Conservation (phyloP, 2,888 invertebrate genomes). For the Choristoneura rosaceana region DNA sequence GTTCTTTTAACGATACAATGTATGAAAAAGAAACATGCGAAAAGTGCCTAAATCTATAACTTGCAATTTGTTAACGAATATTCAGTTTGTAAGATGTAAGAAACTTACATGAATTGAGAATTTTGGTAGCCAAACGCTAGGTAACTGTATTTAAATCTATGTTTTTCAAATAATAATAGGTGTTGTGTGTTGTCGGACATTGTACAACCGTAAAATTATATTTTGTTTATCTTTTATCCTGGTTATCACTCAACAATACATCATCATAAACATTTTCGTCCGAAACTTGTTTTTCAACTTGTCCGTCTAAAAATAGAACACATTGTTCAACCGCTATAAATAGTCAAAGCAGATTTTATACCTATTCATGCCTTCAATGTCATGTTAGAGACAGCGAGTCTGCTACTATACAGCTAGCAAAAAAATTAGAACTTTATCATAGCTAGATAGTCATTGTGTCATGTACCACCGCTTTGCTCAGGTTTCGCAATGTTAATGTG, state of each 20-base stretch:
- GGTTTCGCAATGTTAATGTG: background rate
- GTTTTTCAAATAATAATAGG: too few species aligned
- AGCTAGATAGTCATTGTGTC: background rate
- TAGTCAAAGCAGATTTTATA: constrained; percentile 3
- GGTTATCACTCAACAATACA: constrained; percentile 6
- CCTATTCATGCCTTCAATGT: constrained; percentile 4
- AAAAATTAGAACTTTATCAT: background rate
- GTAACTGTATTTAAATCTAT: too few species aligned
- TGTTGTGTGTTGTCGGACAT: too few species aligned
- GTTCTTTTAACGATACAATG: too few species aligned
- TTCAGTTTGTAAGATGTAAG: too few species aligned
- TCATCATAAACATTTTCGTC: constrained; percentile 13
- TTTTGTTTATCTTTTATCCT: background rate
- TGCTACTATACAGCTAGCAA: background rate
- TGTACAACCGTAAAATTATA: background rate
- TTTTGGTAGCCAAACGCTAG: too few species aligned
- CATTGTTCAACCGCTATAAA: constrained; percentile 26
- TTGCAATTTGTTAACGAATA: too few species aligned
- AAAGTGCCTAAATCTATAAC: too few species aligned
- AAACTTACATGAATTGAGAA: too few species aligned
- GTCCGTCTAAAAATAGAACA: constrained; percentile 22
- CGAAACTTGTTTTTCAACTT: constrained; percentile 24
- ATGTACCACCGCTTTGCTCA: background rate
- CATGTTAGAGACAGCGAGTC: constrained; percentile 1
- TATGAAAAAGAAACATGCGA: too few species aligned